Evolutionary conservation across 64 coral and sea anemone species (phyloP), one percentile per base, ranked within the genome.

Genomic region (Hydrozoanthus tunicans): DNA sequence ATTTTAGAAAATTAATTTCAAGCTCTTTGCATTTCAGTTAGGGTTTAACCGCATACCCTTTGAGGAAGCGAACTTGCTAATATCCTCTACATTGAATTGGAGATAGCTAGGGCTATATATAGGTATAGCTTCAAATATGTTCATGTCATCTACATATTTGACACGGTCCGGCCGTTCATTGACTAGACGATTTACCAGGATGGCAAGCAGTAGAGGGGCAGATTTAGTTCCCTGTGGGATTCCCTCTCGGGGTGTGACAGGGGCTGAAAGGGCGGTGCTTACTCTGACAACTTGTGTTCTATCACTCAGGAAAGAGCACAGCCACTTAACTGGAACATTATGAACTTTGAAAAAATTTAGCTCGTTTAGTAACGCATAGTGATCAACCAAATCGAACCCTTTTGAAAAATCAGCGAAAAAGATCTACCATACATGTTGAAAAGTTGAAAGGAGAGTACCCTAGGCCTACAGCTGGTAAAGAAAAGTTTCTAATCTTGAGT

Each of bases 321-420:
- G 32, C 32, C 32, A 43, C 32, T 43, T 43, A 43, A 43, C 32
- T 43, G 2, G 32, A 1, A 43, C 32, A 43, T 43, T 43, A 2
- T 43, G 32, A 43, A 43, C 32, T 43, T 43, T 43, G 2, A 43
- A 43, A 43, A 43, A 43, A 43, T 43, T 0, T 43, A 81, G 79
- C 59, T 81, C 79, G 59, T 81, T 81, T 53, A 81, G 56, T 56
- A 81, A 81, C 59, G 79, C 79, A 81, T 81, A 58, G 59, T 81
- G 56, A 81, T 59, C 56, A 53, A 81, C 79, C 23, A 81, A 81
- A 63, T 81, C 1, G 23, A 56, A 81, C 59, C 79, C 79, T 6
- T 81, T 81, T 23, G 11, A 81, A 81, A 81, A 81, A 15, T 59
- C 56, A 1, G 79, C 79, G 54, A 81, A 58, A 81, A 80, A 60